Evolutionary conservation across 2,113 vertebrate genomes (phyloP).

Genomic region (Rostratula benghalensis): DNA sequence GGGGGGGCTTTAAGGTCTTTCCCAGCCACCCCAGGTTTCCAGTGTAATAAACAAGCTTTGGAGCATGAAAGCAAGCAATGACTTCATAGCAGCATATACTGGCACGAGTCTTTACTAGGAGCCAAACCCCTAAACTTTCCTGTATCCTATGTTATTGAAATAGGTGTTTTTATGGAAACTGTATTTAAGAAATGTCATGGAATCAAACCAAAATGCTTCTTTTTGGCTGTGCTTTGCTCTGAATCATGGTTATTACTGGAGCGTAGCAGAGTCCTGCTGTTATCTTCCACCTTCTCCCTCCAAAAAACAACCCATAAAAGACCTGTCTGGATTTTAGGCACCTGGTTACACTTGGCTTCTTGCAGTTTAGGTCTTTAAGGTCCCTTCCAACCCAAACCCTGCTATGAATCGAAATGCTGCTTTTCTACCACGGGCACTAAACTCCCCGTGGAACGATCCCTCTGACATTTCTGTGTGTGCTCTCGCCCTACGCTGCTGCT

Average conservation of each 20-base stretch:
- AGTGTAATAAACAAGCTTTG: background rate
- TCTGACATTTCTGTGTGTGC: background rate
- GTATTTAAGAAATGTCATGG: background rate
- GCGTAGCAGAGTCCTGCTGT: constrained; percentile 7
- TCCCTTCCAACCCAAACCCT: no score
- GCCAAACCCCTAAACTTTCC: background rate
- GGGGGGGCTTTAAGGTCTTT: background rate
- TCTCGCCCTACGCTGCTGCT: background rate
- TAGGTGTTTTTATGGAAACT: constrained; percentile 4
- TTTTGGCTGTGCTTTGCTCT: background rate
- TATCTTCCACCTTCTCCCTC: background rate
- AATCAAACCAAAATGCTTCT: constrained; percentile 10
- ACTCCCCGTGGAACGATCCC: background rate
- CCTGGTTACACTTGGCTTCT: constrained; percentile 81
- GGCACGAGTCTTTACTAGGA: background rate
- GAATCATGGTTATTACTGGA: background rate
- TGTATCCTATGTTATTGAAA: background rate
- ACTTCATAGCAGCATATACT: background rate
- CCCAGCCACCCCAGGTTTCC: background rate
- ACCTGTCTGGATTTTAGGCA: constrained; percentile 71
- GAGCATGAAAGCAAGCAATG: background rate
- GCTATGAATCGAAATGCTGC: background rate
- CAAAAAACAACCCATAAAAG: constrained; percentile 27
- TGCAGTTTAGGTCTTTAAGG: background rate
- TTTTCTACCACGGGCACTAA: background rate